Base-by-base conservation (phyloP, 2,113 vertebrate genomes). In the Asarcornis scutulata region DNA sequence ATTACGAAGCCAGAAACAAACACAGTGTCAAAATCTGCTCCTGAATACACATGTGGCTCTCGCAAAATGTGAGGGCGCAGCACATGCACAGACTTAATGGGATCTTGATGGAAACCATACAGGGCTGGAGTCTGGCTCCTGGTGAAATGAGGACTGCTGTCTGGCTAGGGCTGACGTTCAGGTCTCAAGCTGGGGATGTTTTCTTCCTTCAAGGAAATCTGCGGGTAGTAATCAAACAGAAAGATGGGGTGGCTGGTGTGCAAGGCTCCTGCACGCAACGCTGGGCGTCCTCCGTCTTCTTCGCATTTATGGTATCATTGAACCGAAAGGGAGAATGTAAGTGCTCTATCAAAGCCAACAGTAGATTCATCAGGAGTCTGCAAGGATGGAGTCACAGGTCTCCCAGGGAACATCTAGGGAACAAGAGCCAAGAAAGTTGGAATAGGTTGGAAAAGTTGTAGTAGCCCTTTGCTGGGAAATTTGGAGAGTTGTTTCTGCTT, bases 111-210 rank as follows among this genome's bases (percentile, higher is more conserved):
- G 95, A 97, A 88, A 53, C 44, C 66, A 87, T 94, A 80, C 93
- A 96, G 91, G 62, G 53, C 80, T 96, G 71, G 80, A 95, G 84
- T 95, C 95, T 97, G 95, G 81, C 92, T 90, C 69, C 93, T 83
- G 63, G 69, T 90, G 77, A 96, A 91, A 79, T 48, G 64, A 86
- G 88, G 91, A 50, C 92, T 96, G 88, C 77, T 91, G 92, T 93
- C 95, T 94, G 92, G 80, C 92, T 92, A n/a, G 58, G 62, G 62
- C 58, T 92, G 83, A 78, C 8, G 7, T 86, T 94, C 0, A 0
- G 53, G 62, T 92, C 90, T 94, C 66, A 73, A 81, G 71, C 58
- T 89, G 22, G 80, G 71, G 90, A 88, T 91, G 86, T 92, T 97
- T 96, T 90, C 38, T 88, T 95, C 62, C 85, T 93, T 88, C 62